Conservation (phyloP, 2,797 vertebrate genomes). For the Periparus ater region DNA sequence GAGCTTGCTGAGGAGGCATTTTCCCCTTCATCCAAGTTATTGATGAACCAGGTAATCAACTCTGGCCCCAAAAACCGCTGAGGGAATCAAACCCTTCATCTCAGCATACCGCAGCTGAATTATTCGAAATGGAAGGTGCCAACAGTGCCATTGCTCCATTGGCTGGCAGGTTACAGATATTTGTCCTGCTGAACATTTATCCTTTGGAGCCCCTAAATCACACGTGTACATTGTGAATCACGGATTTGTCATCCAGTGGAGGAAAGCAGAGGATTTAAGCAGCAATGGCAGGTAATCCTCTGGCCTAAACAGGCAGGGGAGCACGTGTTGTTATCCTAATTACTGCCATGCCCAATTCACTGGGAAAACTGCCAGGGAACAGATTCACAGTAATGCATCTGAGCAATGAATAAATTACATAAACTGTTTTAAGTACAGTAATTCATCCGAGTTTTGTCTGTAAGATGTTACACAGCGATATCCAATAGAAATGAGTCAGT, state of each 20-base stretch:
- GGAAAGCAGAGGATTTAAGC: background rate
- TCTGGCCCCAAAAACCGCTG: accelerated
- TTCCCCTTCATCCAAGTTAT: background rate
- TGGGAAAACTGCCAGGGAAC: background rate
- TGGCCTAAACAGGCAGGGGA: background rate
- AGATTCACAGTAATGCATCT: background rate
- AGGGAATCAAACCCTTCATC: background rate
- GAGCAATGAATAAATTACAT: conserved; percentile 16
- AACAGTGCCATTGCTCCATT: background rate
- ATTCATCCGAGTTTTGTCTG: conserved; percentile 20
- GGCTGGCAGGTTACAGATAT: background rate
- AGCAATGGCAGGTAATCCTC: background rate
- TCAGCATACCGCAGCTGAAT: background rate
- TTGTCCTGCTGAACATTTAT: background rate
- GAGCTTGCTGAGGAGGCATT: background rate
- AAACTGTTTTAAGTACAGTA: background rate
- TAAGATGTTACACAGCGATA: background rate
- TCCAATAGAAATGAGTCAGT: background rate
- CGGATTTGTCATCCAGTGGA: accelerated
- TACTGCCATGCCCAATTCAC: background rate
- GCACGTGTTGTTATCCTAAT: background rate
- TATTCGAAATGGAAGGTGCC: background rate
- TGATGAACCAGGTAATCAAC: background rate
- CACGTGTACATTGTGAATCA: background rate
- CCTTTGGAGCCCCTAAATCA: background rate